Evolutionary conservation across 2,113 vertebrate species (phyloP).

Genomic region (Cryptotis parvus): DNA sequence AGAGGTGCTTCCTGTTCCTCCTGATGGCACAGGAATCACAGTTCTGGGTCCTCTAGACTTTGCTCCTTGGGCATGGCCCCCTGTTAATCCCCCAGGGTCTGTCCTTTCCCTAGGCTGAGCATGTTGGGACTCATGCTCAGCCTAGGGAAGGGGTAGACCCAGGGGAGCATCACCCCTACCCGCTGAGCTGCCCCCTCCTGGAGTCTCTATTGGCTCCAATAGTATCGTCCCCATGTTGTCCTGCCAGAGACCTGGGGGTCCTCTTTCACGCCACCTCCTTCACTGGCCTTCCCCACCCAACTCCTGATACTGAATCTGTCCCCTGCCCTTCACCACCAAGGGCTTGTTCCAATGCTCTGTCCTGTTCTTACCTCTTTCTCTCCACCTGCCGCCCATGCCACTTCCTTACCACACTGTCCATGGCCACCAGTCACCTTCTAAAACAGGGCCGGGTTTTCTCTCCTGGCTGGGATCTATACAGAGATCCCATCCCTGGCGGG

Average conservation of each 20-base stretch:
- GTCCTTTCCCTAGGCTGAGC: too few species aligned
- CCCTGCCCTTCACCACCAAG: neutral
- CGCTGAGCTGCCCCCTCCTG: neutral
- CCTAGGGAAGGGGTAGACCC: neutral
- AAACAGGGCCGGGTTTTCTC: neutral
- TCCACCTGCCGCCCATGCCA: too few species aligned
- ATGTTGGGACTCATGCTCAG: neutral
- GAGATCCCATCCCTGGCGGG: neutral
- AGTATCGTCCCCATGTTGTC: neutral
- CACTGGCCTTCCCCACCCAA: rapidly evolving
- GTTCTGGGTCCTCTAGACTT: neutral
- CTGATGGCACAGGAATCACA: neutral
- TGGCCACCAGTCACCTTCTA: neutral
- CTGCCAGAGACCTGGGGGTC: neutral
- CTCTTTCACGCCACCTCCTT: neutral
- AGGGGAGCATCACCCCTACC: neutral
- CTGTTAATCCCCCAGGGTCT: neutral
- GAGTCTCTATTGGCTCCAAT: too few species aligned
- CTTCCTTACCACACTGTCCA: neutral
- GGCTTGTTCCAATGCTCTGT: neutral
- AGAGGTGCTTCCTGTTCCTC: neutral
- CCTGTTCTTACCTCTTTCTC: neutral
- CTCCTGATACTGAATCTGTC: neutral
- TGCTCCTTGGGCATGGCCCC: rapidly evolving
- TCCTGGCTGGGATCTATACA: neutral